Conservation (phyloP, 2,888 invertebrate species). For the Cyclophora punctaria region DNA sequence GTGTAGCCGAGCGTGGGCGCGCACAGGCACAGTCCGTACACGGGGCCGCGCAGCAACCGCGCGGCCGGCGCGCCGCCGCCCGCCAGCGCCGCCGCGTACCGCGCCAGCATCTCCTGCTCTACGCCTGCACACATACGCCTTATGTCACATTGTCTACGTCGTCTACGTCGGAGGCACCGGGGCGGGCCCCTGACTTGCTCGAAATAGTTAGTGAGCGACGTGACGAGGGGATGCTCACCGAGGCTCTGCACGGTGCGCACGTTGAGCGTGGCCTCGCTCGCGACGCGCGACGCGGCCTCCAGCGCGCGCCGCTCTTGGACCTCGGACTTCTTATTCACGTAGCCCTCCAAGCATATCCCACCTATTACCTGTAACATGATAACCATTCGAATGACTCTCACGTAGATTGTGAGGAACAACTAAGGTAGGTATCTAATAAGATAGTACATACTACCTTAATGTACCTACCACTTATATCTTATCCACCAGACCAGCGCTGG, state of each 20-base stretch:
- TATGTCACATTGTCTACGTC: slow-evolving; percentile 16
- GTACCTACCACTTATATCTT: no score
- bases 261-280: slow-evolving; percentile 78
- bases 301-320: slow-evolving; percentile 70
- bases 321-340: slow-evolving; percentile 69
- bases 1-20: slow-evolving; percentile 83
- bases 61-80: slow-evolving; percentile 45
- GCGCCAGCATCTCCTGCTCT: slow-evolving; percentile 68
- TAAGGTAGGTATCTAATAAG: no score
- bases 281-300: slow-evolving; percentile 75
- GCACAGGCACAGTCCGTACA: slow-evolving; percentile 81
- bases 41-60: slow-evolving; percentile 76
- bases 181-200: no score
- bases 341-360: slow-evolving; percentile 75
- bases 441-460: no score
- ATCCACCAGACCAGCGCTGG: no score
- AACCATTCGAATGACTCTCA: not conserved
- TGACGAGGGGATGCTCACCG: slow-evolving; percentile 37
- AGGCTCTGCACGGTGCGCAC: slow-evolving; percentile 79
- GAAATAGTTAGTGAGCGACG: no score
- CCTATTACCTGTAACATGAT: slow-evolving; percentile 55
- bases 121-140: slow-evolving; percentile 47
- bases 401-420: no score
- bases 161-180: no score
- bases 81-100: slow-evolving; percentile 65